phyloP scores from a whole-genome alignment of 2,797 vertebrate species.

The Squalus acanthias region DNA sequence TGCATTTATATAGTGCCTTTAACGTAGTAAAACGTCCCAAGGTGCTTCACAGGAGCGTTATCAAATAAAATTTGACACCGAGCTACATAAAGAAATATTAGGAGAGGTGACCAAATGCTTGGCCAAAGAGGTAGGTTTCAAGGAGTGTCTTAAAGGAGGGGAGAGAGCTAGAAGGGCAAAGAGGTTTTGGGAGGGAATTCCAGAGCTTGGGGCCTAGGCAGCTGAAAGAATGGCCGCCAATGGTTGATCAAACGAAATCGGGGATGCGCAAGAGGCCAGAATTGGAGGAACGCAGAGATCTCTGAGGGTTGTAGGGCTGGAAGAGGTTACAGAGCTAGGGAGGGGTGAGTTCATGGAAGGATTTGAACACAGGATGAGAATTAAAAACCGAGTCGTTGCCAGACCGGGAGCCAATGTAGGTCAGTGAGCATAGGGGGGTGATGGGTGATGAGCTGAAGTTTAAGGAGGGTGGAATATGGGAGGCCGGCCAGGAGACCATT shows the following conservation, averaged over 20 bases:
- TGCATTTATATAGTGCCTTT: not conserved
- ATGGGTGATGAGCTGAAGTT: not conserved
- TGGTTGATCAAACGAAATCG: not conserved
- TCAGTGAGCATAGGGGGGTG: not conserved
- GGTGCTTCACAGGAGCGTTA: not conserved
- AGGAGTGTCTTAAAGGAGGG: not conserved
- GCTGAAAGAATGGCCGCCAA: not conserved
- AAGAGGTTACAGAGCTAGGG: too few relatives aligned
- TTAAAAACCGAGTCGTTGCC: too few relatives aligned
- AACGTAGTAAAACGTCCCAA: not conserved
- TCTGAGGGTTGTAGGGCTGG: not conserved
- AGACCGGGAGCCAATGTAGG: not conserved
- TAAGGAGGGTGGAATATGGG: not conserved
- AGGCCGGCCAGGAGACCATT: not conserved
- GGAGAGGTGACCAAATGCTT: too few relatives aligned
- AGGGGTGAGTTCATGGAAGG: not conserved
- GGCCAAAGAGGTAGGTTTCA: not conserved
- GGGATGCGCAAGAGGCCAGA: not conserved
- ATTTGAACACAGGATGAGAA: not conserved
- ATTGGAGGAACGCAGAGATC: not conserved
- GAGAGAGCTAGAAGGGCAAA: not conserved
- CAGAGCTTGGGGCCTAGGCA: not conserved
- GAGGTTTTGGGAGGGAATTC: not conserved
- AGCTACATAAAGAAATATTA: not conserved
- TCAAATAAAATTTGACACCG: not conserved